A percentile compares a stretch with the other conserved stretches of the same genome.
Conservation (phyloP, 2,113 vertebrate genomes). For the Odontophorus gujanensis region DNA sequence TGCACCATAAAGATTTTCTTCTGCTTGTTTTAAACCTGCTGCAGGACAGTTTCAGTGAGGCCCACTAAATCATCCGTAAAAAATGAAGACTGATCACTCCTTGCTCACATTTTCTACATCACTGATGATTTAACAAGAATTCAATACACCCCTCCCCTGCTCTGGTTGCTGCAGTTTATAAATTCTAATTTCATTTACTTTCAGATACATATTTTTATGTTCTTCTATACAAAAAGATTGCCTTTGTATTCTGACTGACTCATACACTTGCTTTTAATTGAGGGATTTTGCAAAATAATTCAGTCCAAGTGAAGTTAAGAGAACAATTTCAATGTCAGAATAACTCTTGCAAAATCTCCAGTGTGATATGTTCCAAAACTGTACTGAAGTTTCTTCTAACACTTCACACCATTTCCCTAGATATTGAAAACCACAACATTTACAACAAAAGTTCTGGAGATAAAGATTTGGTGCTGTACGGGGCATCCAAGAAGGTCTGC, state of each 20-base stretch:
- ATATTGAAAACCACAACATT: not conserved
- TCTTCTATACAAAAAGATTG: not conserved
- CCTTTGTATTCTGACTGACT: not conserved
- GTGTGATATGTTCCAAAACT: not conserved
- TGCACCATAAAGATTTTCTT: conserved; percentile 1
- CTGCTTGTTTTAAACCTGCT: conserved; percentile 13
- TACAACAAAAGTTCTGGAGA: not conserved
- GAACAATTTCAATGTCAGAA: not conserved
- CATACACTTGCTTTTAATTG: not conserved
- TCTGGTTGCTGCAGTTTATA: not conserved
- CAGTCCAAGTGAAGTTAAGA: not conserved
- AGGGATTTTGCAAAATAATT: not conserved
- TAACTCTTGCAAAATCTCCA: not conserved
- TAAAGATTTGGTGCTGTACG: not conserved
- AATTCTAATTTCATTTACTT: not conserved
- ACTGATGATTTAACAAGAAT: not conserved
- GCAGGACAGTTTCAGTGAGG: not conserved
- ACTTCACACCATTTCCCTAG: not conserved
- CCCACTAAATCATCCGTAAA: not conserved
- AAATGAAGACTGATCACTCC: not conserved
- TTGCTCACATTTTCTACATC: not conserved
- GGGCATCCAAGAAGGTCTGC: not conserved
- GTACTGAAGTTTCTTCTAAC: not conserved
- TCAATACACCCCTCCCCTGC: not conserved
- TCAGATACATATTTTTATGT: not conserved